phyloP scores from a whole-genome alignment of 1,140 invertebrate genomes.

The Trachymyrmex septentrionalis region DNA sequence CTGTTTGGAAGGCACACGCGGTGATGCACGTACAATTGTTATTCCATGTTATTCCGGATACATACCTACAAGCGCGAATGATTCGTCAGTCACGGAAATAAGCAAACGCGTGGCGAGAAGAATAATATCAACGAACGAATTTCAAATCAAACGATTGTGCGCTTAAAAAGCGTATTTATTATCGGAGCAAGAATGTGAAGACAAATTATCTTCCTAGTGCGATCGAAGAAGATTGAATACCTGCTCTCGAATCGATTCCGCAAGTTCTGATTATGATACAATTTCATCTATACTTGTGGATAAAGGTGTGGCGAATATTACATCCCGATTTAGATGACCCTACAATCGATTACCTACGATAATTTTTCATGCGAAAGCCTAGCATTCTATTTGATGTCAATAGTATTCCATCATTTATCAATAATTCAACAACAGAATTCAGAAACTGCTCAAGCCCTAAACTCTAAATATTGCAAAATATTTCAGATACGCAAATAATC shows the following conservation, averaged over 20 bases:
- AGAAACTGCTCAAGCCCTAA: neutral
- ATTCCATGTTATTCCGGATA: slow-evolving; percentile 24
- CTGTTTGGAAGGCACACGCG: slow-evolving; percentile 27
- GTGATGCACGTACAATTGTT: slow-evolving; percentile 38
- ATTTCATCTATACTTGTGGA: neutral
- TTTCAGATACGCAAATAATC: neutral
- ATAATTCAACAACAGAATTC: neutral
- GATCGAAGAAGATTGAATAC: slow-evolving; percentile 27
- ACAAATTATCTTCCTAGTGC: neutral
- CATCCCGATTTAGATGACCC: neutral
- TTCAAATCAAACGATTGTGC: slow-evolving; percentile 9
- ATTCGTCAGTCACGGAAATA: slow-evolving; percentile 27
- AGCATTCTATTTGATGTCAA: slow-evolving; percentile 8
- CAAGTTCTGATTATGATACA: slow-evolving; percentile 28
- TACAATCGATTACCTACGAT: neutral
- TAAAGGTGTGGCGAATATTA: slow-evolving; percentile 13
- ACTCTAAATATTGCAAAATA: neutral
- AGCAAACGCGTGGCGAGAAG: neutral
- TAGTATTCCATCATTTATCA: neutral
- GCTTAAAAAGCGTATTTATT: neutral
- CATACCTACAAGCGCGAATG: neutral
- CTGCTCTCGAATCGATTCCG: neutral
- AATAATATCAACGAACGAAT: slow-evolving; percentile 28
- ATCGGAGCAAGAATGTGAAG: neutral
- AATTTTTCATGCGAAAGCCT: neutral